Conservation (phyloP, 2,888 invertebrate species). For the Leptopterna dolabrata region DNA sequence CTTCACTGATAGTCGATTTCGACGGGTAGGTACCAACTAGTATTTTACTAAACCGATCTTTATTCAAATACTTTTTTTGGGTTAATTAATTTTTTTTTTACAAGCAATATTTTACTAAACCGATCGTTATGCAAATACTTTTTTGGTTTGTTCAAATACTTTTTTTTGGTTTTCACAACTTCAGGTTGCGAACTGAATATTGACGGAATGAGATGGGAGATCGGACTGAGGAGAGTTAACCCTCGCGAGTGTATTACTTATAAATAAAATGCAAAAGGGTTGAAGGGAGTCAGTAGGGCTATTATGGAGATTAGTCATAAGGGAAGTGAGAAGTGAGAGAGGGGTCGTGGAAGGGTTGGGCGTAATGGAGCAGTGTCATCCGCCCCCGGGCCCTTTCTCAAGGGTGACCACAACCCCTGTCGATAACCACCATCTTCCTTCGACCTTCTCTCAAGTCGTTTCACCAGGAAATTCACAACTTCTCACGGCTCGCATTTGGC, state of each 20-base stretch:
- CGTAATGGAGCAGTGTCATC: conserved; percentile 16
- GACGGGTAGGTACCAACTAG: too few relatives aligned
- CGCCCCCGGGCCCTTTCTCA: neutral
- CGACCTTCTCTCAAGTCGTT: neutral
- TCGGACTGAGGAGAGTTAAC: neutral
- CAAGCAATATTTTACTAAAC: too few relatives aligned
- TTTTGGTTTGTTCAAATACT: neutral
- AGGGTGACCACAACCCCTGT: conserved; percentile 9
- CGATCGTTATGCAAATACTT: too few relatives aligned
- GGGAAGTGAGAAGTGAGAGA: conserved; percentile 12
- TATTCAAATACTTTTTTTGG: too few relatives aligned
- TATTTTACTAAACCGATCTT: too few relatives aligned
- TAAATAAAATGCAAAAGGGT: conserved; percentile 18
- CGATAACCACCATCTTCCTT: conserved; percentile 31
- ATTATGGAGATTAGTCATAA: conserved; percentile 38
- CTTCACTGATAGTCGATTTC: too few relatives aligned
- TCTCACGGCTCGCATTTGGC: neutral
- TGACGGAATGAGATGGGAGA: neutral
- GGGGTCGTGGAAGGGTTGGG: conserved; percentile 34
- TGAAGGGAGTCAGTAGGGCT: conserved; percentile 20
- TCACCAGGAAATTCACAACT: conserved; percentile 10
- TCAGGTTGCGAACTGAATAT: neutral
- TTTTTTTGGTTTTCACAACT: neutral
- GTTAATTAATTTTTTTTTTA: too few relatives aligned
- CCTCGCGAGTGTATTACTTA: conserved; percentile 15